Percentiles rank a stretch among this genome's conserved stretches.
These are phyloP conservation scores for Cotesia chilonis DNA, from an alignment of 1,140 invertebrate species.

Conservation along the genomic window DNA sequence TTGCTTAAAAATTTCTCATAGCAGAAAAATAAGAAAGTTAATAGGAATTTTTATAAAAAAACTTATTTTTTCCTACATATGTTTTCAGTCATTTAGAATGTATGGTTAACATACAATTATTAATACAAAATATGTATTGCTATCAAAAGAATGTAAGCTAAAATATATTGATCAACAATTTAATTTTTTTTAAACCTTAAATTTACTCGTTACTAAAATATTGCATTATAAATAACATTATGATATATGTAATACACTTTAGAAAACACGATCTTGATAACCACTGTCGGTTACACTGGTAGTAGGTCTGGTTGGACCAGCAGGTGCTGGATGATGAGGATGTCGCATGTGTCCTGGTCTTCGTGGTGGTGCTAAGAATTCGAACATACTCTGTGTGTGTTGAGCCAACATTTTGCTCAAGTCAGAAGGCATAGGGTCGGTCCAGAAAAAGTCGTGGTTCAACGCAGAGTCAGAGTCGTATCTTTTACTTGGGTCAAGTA, in stretches of 20 bases:
- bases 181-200: too few relatives aligned
- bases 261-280: conserved; percentile 82
- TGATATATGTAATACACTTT: conserved; percentile 43
- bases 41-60: too few relatives aligned
- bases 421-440: conserved; percentile 93
- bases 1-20: too few relatives aligned
- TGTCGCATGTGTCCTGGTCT: conserved; percentile 76
- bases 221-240: neutral
- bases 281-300: conserved; percentile 71
- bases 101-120: too few relatives aligned
- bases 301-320: conserved; percentile 66
- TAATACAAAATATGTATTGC: too few relatives aligned
- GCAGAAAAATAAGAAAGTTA: too few relatives aligned
- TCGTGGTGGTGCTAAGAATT: conserved; percentile 88
- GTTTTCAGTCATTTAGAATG: too few relatives aligned
- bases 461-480: conserved; percentile 91
- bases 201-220: neutral
- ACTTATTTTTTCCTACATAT: too few relatives aligned
- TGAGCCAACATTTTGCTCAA: conserved; percentile 92
- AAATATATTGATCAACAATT: conserved; percentile 9
- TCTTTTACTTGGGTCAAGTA: conserved; percentile 90
- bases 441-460: conserved; percentile 99
- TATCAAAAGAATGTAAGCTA: too few relatives aligned
- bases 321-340: conserved; percentile 71
- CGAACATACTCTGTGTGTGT: conserved; percentile 95